Conservation (phyloP, 2,888 invertebrate species). For the Oxyteleia sp. region DNA sequence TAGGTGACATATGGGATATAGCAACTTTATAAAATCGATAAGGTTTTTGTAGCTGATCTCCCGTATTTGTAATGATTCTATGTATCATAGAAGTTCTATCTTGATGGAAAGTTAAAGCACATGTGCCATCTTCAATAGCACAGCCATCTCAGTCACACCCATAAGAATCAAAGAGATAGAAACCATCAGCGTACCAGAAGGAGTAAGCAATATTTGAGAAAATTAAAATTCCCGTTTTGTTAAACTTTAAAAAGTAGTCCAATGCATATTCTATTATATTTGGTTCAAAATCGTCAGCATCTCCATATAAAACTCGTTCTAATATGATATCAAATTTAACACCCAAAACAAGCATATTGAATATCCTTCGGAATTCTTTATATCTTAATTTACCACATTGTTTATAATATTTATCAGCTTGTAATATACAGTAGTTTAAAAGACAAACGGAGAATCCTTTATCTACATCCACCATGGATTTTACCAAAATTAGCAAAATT, state of each 20-base stretch:
- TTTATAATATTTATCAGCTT: slow-evolving; percentile 79
- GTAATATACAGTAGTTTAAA: slow-evolving; percentile 80
- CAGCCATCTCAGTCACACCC: slow-evolving; percentile 81
- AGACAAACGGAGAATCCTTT: slow-evolving; percentile 74
- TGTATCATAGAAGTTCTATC: slow-evolving; percentile 75
- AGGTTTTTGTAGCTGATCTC: slow-evolving; percentile 70
- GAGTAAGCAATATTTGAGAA: slow-evolving; percentile 82
- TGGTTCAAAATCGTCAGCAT: slow-evolving; percentile 78
- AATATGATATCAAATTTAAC: slow-evolving; percentile 80
- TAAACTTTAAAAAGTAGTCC: slow-evolving; percentile 74
- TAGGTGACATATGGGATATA: slow-evolving; percentile 81
- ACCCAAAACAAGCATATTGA: slow-evolving; percentile 80
- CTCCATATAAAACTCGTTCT: slow-evolving; percentile 80
- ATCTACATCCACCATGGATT: slow-evolving; percentile 78
- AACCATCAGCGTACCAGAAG: slow-evolving; percentile 81
- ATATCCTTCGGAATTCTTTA: slow-evolving; percentile 79
- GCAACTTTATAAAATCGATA: slow-evolving; percentile 81
- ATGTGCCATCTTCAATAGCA: slow-evolving; percentile 72
- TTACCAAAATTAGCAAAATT: slow-evolving; percentile 82
- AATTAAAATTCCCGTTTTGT: slow-evolving; percentile 82
- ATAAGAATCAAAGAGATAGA: slow-evolving; percentile 84
- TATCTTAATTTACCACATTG: slow-evolving; percentile 79
- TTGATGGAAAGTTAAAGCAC: slow-evolving; percentile 80
- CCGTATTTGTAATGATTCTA: slow-evolving; percentile 79
- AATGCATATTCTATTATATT: slow-evolving; percentile 76